Evolutionary conservation across 2,888 invertebrate species (phyloP), one percentile per base, ranked within the genome.

Genomic region (Willowsia nigromaculata): DNA sequence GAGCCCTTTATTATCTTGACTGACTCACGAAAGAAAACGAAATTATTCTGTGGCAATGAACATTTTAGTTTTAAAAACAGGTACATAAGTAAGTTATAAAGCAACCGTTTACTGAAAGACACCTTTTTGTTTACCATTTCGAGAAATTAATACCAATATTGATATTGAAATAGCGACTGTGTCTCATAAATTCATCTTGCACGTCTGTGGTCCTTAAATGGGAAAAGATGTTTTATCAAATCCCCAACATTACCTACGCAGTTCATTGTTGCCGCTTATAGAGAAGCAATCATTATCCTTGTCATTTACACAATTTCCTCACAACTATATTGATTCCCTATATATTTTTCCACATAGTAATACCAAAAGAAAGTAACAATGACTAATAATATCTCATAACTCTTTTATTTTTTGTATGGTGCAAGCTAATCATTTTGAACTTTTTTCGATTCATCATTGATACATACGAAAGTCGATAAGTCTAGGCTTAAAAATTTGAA

Each of bases 401-500:
- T 33, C 37, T 37, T 68, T 68, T 37, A 7, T 25, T 27, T 6
- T 13, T 18, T 11, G 37, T 18, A 33, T 37, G 13, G 1, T 71
- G 43, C 22, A n/a, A 71, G 71, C 40, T 22, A 68, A 68, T 33
- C 65, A 68, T 40, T 30, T 62, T 71, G 27, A 74, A 47, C 74
- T 30, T 74, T 74, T 25, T 71, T 71, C 43, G 47, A 50, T 50
- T 47, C 3, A 50, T 43, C n/a, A 74, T 43, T 9, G 13, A 74
- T 27, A 47, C 15, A 25, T 3, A 71, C 13, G 74, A 74, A 74
- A 74, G 74, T 18, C 74, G 78, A 65, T 81, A 71, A 81, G 86
- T 81, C 86, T 81, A 86, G 86, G 81, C 86, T 86, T 85, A 62
- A 85, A 76, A 76, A 27, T 56, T 68, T 33, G 50, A 85, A 76